Conservation (phyloP, 1,140 invertebrate genomes). For the Tetranychus urticae region DNA sequence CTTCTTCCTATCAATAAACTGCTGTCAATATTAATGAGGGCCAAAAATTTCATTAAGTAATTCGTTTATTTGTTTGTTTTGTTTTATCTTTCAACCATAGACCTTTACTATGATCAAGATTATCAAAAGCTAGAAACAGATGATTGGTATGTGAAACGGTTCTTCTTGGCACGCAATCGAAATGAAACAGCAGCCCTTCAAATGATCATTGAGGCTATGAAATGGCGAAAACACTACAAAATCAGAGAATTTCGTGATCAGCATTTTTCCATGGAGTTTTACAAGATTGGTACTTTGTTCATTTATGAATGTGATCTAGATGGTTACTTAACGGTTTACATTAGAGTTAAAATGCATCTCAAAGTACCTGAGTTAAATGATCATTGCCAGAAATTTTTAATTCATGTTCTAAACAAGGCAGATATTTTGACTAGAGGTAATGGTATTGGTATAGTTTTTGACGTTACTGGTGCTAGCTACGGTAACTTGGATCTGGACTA, state of each 20-base stretch:
- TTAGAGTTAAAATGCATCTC: slow-evolving; percentile 5
- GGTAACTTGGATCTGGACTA: slow-evolving; percentile 6
- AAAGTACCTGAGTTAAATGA: slow-evolving; percentile 5
- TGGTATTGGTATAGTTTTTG: slow-evolving; percentile 4
- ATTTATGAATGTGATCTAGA: slow-evolving; percentile 4
- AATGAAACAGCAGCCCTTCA: slow-evolving; percentile 3
- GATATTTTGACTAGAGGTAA: slow-evolving; percentile 4
- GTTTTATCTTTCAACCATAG: background rate
- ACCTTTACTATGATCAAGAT: slow-evolving; percentile 6
- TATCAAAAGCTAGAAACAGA: background rate
- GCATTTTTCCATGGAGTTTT: slow-evolving; percentile 9
- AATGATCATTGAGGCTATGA: slow-evolving; percentile 2
- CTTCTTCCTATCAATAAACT: background rate
- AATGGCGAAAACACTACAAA: background rate
- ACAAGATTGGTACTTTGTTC: slow-evolving; percentile 7
- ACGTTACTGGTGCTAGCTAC: slow-evolving; percentile 6
- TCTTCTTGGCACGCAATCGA: background rate
- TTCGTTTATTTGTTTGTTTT: background rate
- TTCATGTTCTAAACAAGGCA: slow-evolving; percentile 6
- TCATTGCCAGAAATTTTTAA: slow-evolving; percentile 1
- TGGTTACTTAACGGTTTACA: slow-evolving; percentile 4
- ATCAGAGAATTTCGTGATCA: background rate
- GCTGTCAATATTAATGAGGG: background rate
- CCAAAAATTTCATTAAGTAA: background rate
- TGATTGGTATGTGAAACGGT: slow-evolving; percentile 10